Evolutionary conservation across 92 coral and sea anemone genomes (phyloP), one percentile per base, ranked within the genome.

Genomic region (Epizoanthus stellaris): DNA sequence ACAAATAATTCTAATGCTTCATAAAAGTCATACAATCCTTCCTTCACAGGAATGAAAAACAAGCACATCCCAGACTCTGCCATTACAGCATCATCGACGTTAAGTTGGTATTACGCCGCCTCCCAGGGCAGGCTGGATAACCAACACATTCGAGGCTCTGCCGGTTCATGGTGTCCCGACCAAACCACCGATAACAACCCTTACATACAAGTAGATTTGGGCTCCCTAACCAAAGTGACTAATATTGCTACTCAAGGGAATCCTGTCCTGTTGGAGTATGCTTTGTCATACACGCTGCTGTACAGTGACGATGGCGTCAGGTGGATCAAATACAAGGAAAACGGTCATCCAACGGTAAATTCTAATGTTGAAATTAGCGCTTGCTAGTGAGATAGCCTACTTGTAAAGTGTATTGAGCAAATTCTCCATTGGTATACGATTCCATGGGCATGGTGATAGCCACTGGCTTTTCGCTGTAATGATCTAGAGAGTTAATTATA

Each of bases 181-280:
- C 59, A 72, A 3, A 16, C 56, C 12, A 53, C 65, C 14, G 94
- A 93, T 70, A 59, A 56, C 40, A 67, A 61, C 16, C 94, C 94
- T 3, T 93, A 85, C 77, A 45, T 93, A 58, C 94, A 93, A 70
- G 64, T 90, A 43, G 89, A 93, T 30, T 76, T 93, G 13, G 90
- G 90, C 7, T 88, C 88, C 16, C 0, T 81, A 12, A 82, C 60
- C 62, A 80, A 65, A 64, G 88, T 93, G 65, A 88, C 94, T 20
- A 89, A 88, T 60, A 81, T 93, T 13, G 82, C 91, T n/a, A 93
- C 95, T 12, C 95, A 93, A 73, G 95, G 95, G 30, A 90, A 91
- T 38, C 95, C 95, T 73, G 88, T 82, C 39, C 67, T 90, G 73
- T 76, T 62, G 56, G 82, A 90, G 72, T 93, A 93, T 85, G 90